phyloP scores from a whole-genome alignment of 2,888 invertebrate species.

The Suillia variegata region DNA sequence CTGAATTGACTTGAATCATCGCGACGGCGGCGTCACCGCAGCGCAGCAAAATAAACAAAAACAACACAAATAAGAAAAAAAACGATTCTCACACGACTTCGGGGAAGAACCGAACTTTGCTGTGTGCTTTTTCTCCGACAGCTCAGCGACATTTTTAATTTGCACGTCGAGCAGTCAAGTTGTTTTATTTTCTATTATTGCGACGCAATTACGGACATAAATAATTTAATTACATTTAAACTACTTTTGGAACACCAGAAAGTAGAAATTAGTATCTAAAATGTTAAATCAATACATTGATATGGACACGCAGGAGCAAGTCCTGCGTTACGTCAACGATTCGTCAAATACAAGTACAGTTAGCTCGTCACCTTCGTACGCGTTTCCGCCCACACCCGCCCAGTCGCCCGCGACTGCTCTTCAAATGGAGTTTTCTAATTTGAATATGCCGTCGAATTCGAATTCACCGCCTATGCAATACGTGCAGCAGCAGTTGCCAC shows the following conservation, averaged over 20 bases:
- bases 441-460: conserved; percentile 40
- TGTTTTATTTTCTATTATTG: too few species aligned
- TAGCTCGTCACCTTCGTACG: conserved; percentile 21
- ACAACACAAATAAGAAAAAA: too few species aligned
- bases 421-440: conserved; percentile 48
- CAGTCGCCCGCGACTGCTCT: conserved; percentile 45
- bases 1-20: too few species aligned
- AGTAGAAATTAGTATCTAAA: conserved; percentile 5
- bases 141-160: not conserved
- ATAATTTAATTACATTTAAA: too few species aligned
- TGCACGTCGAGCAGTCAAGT: not conserved
- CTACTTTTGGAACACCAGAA: too few species aligned
- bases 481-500: conserved; percentile 15
- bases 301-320: conserved; percentile 48
- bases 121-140: not conserved
- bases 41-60: too few species aligned
- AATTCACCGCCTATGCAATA: conserved; percentile 37
- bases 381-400: conserved; percentile 40
- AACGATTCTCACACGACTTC: too few species aligned
- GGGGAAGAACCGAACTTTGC: conserved; percentile 15
- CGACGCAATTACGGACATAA: too few species aligned
- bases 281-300: conserved; percentile 44
- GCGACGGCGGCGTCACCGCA: too few species aligned
- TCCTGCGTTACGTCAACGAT: conserved; percentile 45
- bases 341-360: conserved; percentile 41